Evolutionary conservation across 2,797 vertebrate species (phyloP).

Genomic region (Eidolon dupreanum): DNA sequence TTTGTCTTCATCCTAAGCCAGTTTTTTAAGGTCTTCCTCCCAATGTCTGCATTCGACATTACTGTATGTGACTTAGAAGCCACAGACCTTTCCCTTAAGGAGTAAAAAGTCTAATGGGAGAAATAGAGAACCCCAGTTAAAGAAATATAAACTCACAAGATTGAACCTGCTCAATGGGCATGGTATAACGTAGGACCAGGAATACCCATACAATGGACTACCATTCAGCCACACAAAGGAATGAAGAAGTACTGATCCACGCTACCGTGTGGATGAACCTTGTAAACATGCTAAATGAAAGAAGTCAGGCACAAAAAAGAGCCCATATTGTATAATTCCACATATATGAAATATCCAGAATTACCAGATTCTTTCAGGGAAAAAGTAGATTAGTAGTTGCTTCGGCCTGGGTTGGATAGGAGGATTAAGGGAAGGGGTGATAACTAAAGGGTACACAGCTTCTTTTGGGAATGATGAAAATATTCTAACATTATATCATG

Average conservation of each 20-base stretch:
- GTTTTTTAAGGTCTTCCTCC: background rate
- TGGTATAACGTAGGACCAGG: background rate
- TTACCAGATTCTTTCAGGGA: background rate
- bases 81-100: background rate
- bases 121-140: background rate
- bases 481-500: background rate
- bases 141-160: background rate
- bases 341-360: background rate
- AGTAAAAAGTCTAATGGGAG: background rate
- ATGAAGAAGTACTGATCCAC: background rate
- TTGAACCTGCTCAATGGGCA: background rate
- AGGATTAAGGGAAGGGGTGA: background rate
- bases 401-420: background rate
- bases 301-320: background rate
- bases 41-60: background rate
- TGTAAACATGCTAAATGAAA: background rate
- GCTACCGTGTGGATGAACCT: background rate
- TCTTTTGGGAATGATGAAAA: background rate
- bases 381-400: background rate
- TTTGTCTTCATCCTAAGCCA: background rate
- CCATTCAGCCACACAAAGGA: background rate
- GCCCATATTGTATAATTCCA: background rate
- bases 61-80: background rate
- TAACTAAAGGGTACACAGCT: background rate
- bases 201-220: background rate